phyloP scores from a whole-genome alignment of 2,113 vertebrate species.

The Nycticryphes semicollaris region DNA sequence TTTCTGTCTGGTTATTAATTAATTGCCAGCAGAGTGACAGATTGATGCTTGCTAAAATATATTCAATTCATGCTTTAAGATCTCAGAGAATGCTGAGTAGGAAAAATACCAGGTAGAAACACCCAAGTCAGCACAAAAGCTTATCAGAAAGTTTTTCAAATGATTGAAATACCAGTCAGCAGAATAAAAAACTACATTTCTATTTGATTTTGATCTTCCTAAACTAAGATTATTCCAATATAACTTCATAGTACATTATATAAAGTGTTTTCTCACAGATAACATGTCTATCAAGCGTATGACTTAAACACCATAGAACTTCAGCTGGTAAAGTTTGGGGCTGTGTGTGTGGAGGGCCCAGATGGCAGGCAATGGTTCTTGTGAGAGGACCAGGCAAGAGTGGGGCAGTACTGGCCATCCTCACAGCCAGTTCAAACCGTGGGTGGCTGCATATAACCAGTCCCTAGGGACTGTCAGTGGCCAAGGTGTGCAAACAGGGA shows the following conservation, averaged over 20 bases:
- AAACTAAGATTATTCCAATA: background rate
- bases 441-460: accelerated
- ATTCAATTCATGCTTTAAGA: background rate
- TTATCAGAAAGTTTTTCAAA: background rate
- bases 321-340: background rate
- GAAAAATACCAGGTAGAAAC: slow-evolving; percentile 4
- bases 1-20: slow-evolving; percentile 28
- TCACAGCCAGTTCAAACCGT: accelerated
- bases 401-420: background rate
- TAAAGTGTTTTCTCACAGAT: background rate
- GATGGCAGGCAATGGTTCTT: background rate
- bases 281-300: background rate
- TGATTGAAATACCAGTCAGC: background rate
- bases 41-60: slow-evolving; percentile 8
- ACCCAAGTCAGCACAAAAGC: slow-evolving; percentile 10
- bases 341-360: background rate
- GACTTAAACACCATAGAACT: background rate
- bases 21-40: background rate
- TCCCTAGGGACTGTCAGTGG: background rate
- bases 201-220: background rate
- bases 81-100: background rate
- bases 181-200: slow-evolving; percentile 25
- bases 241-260: background rate
- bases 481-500: background rate
- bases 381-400: background rate